Percentiles rank a stretch among this genome's conserved stretches.
Conservation (phyloP, 1,140 invertebrate species). For the Chrysoperla carnea region DNA sequence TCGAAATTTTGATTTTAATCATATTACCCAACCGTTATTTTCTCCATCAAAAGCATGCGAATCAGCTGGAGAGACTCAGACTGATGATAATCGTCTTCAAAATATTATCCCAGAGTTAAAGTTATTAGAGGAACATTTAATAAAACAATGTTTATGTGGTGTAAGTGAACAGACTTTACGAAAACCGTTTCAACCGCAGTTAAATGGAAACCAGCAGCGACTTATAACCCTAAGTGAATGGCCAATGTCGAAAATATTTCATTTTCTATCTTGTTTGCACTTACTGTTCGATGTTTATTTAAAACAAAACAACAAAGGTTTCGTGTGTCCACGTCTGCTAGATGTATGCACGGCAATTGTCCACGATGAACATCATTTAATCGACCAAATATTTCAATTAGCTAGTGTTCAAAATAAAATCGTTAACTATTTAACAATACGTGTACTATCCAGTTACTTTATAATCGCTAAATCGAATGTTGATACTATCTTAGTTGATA, state of each 20-base stretch:
- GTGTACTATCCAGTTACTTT: constrained; percentile 64
- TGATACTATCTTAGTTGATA: constrained; percentile 59
- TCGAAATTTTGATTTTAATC: too few relatives aligned
- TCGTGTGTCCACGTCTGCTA: constrained; percentile 59
- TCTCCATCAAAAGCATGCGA: too few relatives aligned
- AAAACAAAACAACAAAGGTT: constrained; percentile 61
- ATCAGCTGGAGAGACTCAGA: too few relatives aligned
- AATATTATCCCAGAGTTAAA: constrained; percentile 20
- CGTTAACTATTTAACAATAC: constrained; percentile 58
- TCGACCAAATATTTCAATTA: constrained; percentile 65
- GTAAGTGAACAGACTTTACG: constrained; percentile 45
- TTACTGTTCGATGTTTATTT: constrained; percentile 68
- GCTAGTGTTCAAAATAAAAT: constrained; percentile 60
- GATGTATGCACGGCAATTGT: constrained; percentile 63
- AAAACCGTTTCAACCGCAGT: constrained; percentile 46
- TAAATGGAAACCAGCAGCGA: constrained; percentile 27
- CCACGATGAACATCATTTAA: constrained; percentile 60
- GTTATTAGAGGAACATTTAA: constrained; percentile 38
- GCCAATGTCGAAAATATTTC: constrained; percentile 48
- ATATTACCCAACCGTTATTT: too few relatives aligned
- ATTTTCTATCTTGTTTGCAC: constrained; percentile 66
- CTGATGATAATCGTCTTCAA: too few relatives aligned
- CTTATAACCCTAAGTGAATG: constrained; percentile 42
- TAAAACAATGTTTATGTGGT: constrained; percentile 60
- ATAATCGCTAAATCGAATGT: constrained; percentile 65